Base-by-base conservation (phyloP, 2,113 vertebrate species). In the Chaetops frenatus region DNA sequence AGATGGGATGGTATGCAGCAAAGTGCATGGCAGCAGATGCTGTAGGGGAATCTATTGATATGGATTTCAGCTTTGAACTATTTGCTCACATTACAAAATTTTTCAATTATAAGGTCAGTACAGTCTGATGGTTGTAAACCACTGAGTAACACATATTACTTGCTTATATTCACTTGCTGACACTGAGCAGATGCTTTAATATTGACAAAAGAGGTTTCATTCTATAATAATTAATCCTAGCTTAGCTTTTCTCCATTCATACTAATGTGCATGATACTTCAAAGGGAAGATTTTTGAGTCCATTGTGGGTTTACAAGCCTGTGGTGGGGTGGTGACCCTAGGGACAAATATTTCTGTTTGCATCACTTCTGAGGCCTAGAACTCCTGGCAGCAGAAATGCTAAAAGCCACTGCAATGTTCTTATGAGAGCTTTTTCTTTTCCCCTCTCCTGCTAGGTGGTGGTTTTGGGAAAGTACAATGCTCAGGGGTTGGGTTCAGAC, bases 1-100 rank as follows among this genome's bases (percentile, higher is more conserved):
- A 99, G 98, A 99, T 99, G 99, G 99, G 99, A 44, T 99, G 98
- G 98, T 98, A 99, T 8, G 98, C 99, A 2, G 99, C 98, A 2
- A 99, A 98, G 84, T 99, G 99, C 94, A 99, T 99, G 96, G 98
- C 97, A 3, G 98, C 99, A 5, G 97, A 98, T 7, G 31, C 88
- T 40, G 86, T 81, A 27, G 98, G 98, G 12, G 97, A 99, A 42
- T 35, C 97, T 1, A 90, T 98, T 28, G 99, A 99, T 31, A 96
- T 98, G 97, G 99, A 99, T 94, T 99, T 99, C 98, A 99, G 99
- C 98, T 99, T 99, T 42, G 99, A 99, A 90, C 98, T 99, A 15
- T 99, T 99, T 96, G 98, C 99, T 56, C 99, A 99, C 23, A 97
- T 99, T 17, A 99, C 99, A 24, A 99, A 98, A 85, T 99, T 99